A percentile compares a stretch with the other conserved stretches of the same genome.
phyloP scores from a whole-genome alignment of 2,888 invertebrate genomes.

The Galerucella pusilla region DNA sequence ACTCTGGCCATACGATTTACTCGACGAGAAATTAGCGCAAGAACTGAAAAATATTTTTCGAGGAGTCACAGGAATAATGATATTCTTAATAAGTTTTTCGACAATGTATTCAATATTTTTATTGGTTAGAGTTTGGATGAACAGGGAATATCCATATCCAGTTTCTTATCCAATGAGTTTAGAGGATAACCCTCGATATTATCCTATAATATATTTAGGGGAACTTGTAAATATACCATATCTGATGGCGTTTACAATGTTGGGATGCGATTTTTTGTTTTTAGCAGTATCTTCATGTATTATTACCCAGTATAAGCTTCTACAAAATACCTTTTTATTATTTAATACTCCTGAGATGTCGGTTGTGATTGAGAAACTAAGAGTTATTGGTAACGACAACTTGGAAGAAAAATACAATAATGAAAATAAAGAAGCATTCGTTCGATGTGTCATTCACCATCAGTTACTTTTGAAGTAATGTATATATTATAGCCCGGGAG shows the following conservation, averaged over 20 bases:
- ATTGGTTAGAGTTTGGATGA: slow-evolving; percentile 5
- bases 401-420: slow-evolving; percentile 1
- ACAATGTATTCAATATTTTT: neutral
- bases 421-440: slow-evolving; percentile 20
- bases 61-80: slow-evolving; percentile 6
- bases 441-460: slow-evolving; percentile 19
- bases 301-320: slow-evolving; percentile 19
- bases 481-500: neutral
- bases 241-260: neutral
- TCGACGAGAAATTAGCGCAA: slow-evolving; percentile 8
- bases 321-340: slow-evolving; percentile 12
- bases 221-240: slow-evolving; percentile 7
- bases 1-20: slow-evolving; percentile 27
- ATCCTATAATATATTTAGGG: slow-evolving; percentile 1
- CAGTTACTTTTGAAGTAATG: slow-evolving; percentile 18
- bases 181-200: neutral
- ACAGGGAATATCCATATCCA: neutral
- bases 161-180: slow-evolving; percentile 13
- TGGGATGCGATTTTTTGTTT: slow-evolving; percentile 18
- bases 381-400: neutral
- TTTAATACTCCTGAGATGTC: slow-evolving; percentile 19
- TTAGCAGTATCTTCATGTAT: slow-evolving; percentile 4
- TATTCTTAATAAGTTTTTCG: neutral
- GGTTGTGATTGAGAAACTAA: slow-evolving; percentile 5
- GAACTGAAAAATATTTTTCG: slow-evolving; percentile 10